Evolutionary conservation across 1,140 invertebrate genomes (phyloP).

Genomic region (Onthophagus taurus): DNA sequence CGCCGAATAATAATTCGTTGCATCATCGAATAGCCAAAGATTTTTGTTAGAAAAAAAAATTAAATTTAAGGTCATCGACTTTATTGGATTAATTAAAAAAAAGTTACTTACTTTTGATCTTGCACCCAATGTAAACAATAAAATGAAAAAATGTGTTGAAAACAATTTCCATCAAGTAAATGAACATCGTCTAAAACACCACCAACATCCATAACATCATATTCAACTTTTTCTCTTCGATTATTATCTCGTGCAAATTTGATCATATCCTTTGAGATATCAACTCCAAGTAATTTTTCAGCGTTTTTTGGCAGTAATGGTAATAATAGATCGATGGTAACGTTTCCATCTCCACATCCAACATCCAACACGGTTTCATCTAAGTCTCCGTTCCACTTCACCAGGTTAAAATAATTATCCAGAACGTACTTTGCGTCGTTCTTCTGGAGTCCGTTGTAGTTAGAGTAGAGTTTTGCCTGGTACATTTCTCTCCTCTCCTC

Average conservation of each 20-base stretch:
- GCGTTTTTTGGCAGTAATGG: constrained; percentile 49
- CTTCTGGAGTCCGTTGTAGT: constrained; percentile 55
- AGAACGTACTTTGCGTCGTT: constrained; percentile 56
- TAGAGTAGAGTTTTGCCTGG: constrained; percentile 50
- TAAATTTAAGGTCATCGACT: neutral
- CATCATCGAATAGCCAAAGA: neutral
- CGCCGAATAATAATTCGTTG: neutral
- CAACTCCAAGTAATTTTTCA: constrained; percentile 47
- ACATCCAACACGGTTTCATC: constrained; percentile 59
- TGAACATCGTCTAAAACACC: constrained; percentile 41
- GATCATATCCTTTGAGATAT: constrained; percentile 64
- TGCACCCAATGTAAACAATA: constrained; percentile 77
- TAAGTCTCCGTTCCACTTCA: constrained; percentile 47
- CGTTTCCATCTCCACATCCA: constrained; percentile 68
- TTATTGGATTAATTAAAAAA: neutral
- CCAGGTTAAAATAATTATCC: constrained; percentile 49
- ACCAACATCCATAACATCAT: constrained; percentile 57
- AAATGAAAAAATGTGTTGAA: constrained; percentile 67
- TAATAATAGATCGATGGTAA: constrained; percentile 57
- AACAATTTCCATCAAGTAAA: constrained; percentile 41
- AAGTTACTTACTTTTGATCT: constrained; percentile 51
- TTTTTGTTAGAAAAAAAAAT: neutral
- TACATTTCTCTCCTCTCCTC: constrained; percentile 48
- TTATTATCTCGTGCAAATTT: constrained; percentile 48
- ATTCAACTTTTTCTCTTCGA: constrained; percentile 42